These are phyloP conservation scores for Chitala chitala DNA, from an alignment of 2,113 vertebrate species.

Conservation along the genomic window DNA sequence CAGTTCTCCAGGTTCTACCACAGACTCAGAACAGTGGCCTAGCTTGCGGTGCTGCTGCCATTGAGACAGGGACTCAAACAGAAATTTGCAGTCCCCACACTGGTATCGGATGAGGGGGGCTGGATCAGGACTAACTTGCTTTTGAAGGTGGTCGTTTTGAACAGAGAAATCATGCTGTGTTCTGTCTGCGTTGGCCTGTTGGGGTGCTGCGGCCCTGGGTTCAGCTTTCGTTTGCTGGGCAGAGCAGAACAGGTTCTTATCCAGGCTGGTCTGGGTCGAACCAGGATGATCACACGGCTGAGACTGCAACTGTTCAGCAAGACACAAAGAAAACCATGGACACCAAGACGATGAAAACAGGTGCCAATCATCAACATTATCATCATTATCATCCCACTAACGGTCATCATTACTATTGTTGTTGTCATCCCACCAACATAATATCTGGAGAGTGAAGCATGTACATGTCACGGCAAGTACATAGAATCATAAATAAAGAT, in stretches of 20 bases:
- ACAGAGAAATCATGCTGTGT: slow-evolving; percentile 21
- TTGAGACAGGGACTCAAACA: slow-evolving; percentile 57
- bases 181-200: slow-evolving; percentile 54
- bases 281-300: background rate
- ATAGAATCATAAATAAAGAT: no score
- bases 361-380: background rate
- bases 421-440: no score
- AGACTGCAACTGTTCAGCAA: background rate
- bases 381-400: no score
- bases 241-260: background rate
- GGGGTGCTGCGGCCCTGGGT: background rate
- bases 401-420: no score
- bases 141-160: slow-evolving; percentile 41
- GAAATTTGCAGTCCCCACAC: slow-evolving; percentile 60
- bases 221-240: background rate
- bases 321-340: background rate
- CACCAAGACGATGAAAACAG: background rate
- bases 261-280: background rate
- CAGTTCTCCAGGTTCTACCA: background rate
- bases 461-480: no score
- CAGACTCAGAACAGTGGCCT: slow-evolving; percentile 14
- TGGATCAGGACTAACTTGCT: slow-evolving; percentile 33
- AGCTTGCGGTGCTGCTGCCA: slow-evolving; percentile 59
- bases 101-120: slow-evolving; percentile 51
- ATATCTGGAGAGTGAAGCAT: no score